These are phyloP conservation scores for Philereme vetulata DNA, from an alignment of 2,888 invertebrate species.

Conservation along the genomic window DNA sequence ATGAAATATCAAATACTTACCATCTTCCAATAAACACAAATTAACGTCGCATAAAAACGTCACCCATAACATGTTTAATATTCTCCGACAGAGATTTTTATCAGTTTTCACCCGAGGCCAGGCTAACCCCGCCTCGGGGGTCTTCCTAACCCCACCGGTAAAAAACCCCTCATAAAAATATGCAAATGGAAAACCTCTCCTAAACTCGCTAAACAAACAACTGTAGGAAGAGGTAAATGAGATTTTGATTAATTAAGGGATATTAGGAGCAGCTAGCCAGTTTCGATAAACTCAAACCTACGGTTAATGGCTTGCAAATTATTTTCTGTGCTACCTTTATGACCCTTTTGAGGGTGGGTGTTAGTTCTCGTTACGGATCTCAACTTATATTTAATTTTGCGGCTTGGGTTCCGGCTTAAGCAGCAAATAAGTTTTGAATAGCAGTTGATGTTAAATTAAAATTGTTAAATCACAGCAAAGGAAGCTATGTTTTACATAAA, in stretches of 20 bases:
- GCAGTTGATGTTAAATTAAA: too few relatives aligned
- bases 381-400: background rate
- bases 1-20: background rate
- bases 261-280: constrained; percentile 19
- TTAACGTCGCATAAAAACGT: background rate
- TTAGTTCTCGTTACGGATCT: constrained; percentile 6
- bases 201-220: constrained; percentile 33
- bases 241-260: constrained; percentile 41
- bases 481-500: too few relatives aligned
- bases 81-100: constrained; percentile 17
- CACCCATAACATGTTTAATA: background rate
- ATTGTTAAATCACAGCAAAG: too few relatives aligned
- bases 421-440: too few relatives aligned
- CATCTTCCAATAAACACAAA: background rate
- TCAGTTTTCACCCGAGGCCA: constrained; percentile 20
- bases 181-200: constrained; percentile 37
- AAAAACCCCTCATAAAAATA: constrained; percentile 36
- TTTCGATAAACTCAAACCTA: constrained; percentile 19
- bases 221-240: constrained; percentile 34
- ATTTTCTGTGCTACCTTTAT: constrained; percentile 15
- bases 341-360: constrained; percentile 11
- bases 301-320: constrained; percentile 20
- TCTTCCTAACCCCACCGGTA: constrained; percentile 30
- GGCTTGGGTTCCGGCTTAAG: background rate
- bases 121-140: constrained; percentile 28